Conservation (phyloP, 2,888 invertebrate genomes). For the Rugalucina vietnamica region DNA sequence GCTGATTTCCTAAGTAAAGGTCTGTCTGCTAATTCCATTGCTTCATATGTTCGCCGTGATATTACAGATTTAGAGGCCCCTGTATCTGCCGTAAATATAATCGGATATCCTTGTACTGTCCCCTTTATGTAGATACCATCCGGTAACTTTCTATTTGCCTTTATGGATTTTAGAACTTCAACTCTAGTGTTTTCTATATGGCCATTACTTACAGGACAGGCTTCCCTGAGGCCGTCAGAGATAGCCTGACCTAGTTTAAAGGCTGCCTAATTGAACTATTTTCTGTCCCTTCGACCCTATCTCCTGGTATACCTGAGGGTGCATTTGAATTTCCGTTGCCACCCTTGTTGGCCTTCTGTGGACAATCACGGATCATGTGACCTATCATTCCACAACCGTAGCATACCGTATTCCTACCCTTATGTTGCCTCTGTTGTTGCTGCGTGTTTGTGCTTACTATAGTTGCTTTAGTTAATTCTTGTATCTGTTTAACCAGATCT, state of each 20-base stretch:
- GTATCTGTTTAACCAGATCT: not conserved
- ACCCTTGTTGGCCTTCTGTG: not conserved
- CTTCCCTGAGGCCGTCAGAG: not conserved
- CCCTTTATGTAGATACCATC: not conserved
- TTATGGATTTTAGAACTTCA: not conserved
- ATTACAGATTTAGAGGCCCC: not conserved
- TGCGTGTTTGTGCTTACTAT: not conserved
- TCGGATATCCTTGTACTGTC: not conserved
- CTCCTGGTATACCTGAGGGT: not conserved
- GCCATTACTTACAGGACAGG: not conserved
- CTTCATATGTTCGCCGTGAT: not conserved
- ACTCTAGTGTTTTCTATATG: not conserved
- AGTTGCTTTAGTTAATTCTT: not conserved
- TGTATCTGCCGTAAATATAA: not conserved
- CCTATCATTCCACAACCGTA: not conserved
- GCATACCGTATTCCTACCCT: not conserved
- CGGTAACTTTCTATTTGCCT: not conserved
- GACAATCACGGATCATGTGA: not conserved
- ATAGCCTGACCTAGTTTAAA: not conserved
- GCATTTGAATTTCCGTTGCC: not conserved
- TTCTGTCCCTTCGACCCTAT: not conserved
- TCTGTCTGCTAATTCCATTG: not conserved
- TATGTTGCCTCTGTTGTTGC: not conserved
- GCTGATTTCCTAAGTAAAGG: not conserved
- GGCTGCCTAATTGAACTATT: not conserved